Evolutionary conservation across 2,113 vertebrate species (phyloP).

Genomic region (Seriola quinqueradiata): DNA sequence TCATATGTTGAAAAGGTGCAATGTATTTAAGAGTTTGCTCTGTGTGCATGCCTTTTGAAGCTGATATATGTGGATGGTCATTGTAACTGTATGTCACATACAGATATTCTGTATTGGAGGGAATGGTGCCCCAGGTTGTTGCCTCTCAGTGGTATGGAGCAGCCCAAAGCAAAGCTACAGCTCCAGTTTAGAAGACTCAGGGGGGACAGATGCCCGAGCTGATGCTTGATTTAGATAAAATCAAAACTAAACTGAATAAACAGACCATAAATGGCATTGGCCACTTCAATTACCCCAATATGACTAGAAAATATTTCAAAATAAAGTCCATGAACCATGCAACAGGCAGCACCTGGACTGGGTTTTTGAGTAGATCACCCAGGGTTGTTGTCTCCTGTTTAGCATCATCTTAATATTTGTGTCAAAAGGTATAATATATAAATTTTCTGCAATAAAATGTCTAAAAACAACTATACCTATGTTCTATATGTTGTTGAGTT

Average conservation of each 20-base stretch:
- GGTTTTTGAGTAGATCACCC: not conserved
- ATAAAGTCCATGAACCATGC: conserved; percentile 15
- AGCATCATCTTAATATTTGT: not conserved
- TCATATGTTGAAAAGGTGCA: not conserved
- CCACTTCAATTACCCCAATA: not conserved
- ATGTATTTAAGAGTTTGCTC: conserved; percentile 12
- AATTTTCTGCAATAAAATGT: too few species aligned
- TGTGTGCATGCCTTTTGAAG: conserved; percentile 18
- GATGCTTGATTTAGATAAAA: not conserved
- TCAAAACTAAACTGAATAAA: not conserved
- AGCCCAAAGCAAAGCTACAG: conserved; percentile 6
- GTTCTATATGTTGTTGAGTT: too few species aligned
- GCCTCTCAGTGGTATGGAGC: conserved; percentile 19
- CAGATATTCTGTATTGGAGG: not conserved
- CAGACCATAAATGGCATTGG: not conserved
- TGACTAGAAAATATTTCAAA: conserved; percentile 8
- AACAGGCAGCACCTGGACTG: conserved; percentile 3
- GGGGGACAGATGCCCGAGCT: not conserved
- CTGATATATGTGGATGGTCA: not conserved
- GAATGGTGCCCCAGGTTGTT: not conserved
- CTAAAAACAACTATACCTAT: too few species aligned
- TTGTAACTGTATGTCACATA: conserved; percentile 14
- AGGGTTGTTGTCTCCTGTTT: not conserved
- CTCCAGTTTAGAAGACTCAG: conserved; percentile 1
- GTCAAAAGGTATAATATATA: too few species aligned